Conservation (phyloP, 2,797 vertebrate species). For the Sebastes steindachneri region DNA sequence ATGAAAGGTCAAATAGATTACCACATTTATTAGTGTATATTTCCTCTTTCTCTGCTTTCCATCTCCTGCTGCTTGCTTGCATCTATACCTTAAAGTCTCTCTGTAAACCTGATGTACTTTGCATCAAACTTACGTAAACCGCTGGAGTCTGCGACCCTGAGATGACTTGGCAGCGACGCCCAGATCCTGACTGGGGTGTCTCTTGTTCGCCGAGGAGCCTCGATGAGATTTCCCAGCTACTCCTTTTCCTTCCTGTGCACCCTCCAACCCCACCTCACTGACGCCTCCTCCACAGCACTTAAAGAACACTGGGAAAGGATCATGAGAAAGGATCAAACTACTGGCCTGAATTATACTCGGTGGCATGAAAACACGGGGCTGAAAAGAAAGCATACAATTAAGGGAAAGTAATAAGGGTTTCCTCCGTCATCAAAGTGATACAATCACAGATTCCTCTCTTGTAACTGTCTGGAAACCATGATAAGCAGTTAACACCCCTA, state of each 20-base stretch:
- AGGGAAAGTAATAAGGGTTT: not conserved
- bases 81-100: not conserved
- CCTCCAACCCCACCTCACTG: slow-evolving; percentile 56
- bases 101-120: not conserved
- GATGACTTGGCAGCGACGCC: slow-evolving; percentile 66
- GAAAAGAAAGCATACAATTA: not conserved
- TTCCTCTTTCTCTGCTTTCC: slow-evolving; percentile 30
- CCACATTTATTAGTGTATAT: not conserved
- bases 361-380: not conserved
- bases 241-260: slow-evolving; percentile 83
- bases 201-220: slow-evolving; percentile 71
- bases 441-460: not conserved
- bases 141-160: slow-evolving; percentile 52
- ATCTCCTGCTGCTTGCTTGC: not conserved
- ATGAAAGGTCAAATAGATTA: not conserved
- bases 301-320: slow-evolving; percentile 60
- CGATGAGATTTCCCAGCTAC: slow-evolving; percentile 80
- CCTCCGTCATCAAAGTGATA: not conserved
- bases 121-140: fast-evolving
- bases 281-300: slow-evolving; percentile 58
- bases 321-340: slow-evolving; percentile 54
- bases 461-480: not conserved
- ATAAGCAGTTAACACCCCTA: not conserved
- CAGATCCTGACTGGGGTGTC: slow-evolving; percentile 65
- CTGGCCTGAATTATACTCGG: not conserved